A percentile compares a stretch with the other conserved stretches of the same genome.
These are phyloP conservation scores for Oscheius sp. DNA, from an alignment of 2,888 invertebrate species.

Conservation along the genomic window DNA sequence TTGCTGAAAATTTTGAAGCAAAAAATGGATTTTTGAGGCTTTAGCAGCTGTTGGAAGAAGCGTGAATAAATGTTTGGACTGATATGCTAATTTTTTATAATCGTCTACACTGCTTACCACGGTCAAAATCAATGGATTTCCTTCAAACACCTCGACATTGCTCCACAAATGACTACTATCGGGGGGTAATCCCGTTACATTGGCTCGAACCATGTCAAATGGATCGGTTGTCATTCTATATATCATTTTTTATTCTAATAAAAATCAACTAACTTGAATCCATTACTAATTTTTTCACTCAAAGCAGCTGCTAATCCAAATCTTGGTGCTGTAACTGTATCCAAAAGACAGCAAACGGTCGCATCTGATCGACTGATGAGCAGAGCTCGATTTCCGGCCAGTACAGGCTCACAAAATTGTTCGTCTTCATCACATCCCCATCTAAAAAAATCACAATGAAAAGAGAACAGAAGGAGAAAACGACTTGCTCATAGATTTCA, in stretches of 20 bases:
- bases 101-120: too few species aligned
- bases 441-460: not conserved
- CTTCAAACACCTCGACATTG: constrained; percentile 26
- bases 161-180: constrained; percentile 26
- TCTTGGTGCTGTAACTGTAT: constrained; percentile 23
- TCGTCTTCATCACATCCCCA: constrained; percentile 26
- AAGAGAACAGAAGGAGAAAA: not conserved
- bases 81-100: too few species aligned
- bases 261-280: constrained; percentile 10
- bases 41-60: too few species aligned
- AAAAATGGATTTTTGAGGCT: too few species aligned
- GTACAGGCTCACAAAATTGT: constrained; percentile 25
- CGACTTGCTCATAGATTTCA: constrained; percentile 28
- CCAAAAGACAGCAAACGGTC: constrained; percentile 19
- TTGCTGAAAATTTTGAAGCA: too few species aligned
- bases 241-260: not conserved
- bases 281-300: constrained; percentile 22
- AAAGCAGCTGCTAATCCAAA: constrained; percentile 21
- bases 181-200: constrained; percentile 18
- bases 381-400: constrained; percentile 19
- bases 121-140: constrained; percentile 23
- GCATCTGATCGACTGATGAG: constrained; percentile 20
- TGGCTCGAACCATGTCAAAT: constrained; percentile 5
- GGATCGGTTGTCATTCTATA: constrained; percentile 16
- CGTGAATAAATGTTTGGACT: too few species aligned